Evolutionary conservation across 2,797 vertebrate genomes (phyloP).

Genomic region (Notolepis coatsorum): DNA sequence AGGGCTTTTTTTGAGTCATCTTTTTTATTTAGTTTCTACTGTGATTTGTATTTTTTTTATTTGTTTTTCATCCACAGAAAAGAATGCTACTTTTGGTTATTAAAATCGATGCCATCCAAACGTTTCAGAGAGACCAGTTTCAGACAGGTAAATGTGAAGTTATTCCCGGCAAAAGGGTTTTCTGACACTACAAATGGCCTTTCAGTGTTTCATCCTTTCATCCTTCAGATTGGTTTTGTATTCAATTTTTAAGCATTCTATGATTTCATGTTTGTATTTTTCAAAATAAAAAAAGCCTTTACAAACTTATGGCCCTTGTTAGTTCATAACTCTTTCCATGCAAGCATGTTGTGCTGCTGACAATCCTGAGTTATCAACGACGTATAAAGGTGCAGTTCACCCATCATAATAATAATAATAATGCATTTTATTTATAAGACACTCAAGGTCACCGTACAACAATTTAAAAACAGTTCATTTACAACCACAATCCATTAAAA

Average conservation of each 20-base stretch:
- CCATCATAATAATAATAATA: too few species aligned
- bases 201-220: slow-evolving; percentile 23
- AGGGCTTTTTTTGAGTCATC: neutral
- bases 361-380: too few species aligned
- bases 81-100: neutral
- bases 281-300: slow-evolving; percentile 42
- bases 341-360: too few species aligned
- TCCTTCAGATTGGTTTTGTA: slow-evolving; percentile 30
- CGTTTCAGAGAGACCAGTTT: neutral
- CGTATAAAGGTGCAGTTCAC: too few species aligned
- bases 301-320: neutral
- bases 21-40: slow-evolving; percentile 5
- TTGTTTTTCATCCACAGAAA: slow-evolving; percentile 3
- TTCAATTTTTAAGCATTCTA: slow-evolving; percentile 30
- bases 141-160: slow-evolving; percentile 1
- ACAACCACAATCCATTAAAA: too few species aligned
- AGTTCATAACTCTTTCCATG: neutral
- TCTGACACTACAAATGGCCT: slow-evolving; percentile 13
- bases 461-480: too few species aligned
- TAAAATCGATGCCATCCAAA: neutral
- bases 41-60: neutral
- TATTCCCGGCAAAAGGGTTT: neutral
- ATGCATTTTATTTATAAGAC: too few species aligned
- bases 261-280: slow-evolving; percentile 47
- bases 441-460: too few species aligned